Evolutionary conservation across 1,140 invertebrate genomes (phyloP).

Genomic region (Diplogasteroides magnus): DNA sequence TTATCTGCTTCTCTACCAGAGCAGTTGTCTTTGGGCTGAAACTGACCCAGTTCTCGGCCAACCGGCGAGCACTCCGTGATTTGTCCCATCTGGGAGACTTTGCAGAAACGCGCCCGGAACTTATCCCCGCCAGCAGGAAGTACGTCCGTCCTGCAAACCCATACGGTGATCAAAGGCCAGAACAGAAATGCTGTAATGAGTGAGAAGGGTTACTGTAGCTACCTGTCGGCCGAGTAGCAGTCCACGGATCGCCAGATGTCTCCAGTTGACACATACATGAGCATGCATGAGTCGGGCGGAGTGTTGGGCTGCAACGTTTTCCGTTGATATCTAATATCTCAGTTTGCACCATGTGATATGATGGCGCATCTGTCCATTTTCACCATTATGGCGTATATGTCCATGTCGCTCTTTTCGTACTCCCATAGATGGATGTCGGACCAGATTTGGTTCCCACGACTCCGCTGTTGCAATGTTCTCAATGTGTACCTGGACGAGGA

Average conservation of each 20-base stretch:
- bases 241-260: slow-evolving; percentile 13
- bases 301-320: slow-evolving; percentile 11
- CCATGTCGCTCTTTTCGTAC: no score
- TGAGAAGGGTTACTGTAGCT: background rate
- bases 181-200: background rate
- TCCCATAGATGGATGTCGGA: no score
- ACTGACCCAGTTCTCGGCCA: background rate
- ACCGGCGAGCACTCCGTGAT: background rate
- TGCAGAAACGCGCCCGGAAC: background rate
- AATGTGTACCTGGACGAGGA: background rate
- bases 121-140: background rate
- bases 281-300: slow-evolving; percentile 10
- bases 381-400: no score
- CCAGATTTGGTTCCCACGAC: no score
- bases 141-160: background rate
- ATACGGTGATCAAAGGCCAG: background rate
- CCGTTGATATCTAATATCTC: background rate
- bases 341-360: background rate
- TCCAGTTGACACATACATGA: slow-evolving; percentile 5
- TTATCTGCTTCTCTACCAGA: no score
- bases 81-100: background rate
- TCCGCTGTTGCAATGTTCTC: background rate
- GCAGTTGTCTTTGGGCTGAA: no score
- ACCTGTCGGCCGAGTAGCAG: slow-evolving; percentile 4
- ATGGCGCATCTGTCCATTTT: background rate